These are phyloP conservation scores for Agraylea sexmaculata DNA, from an alignment of 1,140 invertebrate genomes.

Conservation along the genomic window DNA sequence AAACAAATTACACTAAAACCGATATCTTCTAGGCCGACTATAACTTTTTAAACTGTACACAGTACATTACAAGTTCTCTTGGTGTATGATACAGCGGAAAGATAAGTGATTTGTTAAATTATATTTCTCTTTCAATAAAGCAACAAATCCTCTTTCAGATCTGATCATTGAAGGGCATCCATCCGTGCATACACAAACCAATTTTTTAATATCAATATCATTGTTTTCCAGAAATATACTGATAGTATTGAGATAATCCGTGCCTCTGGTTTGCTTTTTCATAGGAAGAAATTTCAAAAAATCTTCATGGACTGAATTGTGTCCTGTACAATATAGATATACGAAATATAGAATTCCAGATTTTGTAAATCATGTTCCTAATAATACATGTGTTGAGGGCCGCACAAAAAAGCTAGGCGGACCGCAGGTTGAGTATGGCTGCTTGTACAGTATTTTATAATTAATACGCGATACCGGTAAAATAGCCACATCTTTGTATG, in stretches of 20 bases:
- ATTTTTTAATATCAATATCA: constrained; percentile 22
- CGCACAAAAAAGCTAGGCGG: no score
- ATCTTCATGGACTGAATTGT: constrained; percentile 19
- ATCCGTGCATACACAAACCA: constrained; percentile 21
- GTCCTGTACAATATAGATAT: constrained; percentile 20
- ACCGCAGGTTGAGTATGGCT: no score
- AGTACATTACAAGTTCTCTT: no score
- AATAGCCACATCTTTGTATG: no score
- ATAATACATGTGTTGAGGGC: no score
- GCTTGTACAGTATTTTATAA: no score
- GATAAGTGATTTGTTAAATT: constrained; percentile 19
- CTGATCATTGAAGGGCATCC: constrained; percentile 21
- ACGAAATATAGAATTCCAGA: no score
- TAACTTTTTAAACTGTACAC: no score
- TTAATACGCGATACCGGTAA: no score
- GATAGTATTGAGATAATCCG: constrained; percentile 22
- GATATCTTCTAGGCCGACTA: no score
- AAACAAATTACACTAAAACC: no score
- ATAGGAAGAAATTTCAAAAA: constrained; percentile 21
- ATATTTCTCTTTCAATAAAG: constrained; percentile 22
- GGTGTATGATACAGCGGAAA: constrained; percentile 7
- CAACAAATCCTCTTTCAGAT: constrained; percentile 20
- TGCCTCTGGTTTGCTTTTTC: constrained; percentile 21
- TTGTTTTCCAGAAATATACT: constrained; percentile 20
- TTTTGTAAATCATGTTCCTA: no score